Evolutionary conservation across 2,113 vertebrate species (phyloP).

Genomic region (Helogale parvula): DNA sequence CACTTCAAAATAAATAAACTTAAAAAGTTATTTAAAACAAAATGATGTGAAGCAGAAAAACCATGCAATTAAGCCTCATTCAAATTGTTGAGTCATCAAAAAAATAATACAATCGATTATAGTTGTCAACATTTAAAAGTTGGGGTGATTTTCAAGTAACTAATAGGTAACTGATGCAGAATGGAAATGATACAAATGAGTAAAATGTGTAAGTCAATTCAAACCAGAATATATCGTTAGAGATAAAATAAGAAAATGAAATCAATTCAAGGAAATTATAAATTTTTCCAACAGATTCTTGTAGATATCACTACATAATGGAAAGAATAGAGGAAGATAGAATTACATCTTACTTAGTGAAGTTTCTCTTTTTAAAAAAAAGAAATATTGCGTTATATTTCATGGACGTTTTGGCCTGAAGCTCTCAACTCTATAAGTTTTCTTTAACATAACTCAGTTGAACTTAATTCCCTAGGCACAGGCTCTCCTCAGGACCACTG

Average conservation of each 20-base stretch:
- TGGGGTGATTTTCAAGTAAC: background rate
- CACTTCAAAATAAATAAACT: no score
- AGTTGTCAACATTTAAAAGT: background rate
- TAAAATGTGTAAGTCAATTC: background rate
- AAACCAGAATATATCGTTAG: constrained; percentile 49
- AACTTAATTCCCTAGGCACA: constrained; percentile 83
- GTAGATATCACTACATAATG: constrained; percentile 49
- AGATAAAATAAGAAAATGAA: constrained; percentile 62
- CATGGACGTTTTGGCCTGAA: constrained; percentile 80
- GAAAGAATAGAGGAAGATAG: constrained; percentile 49
- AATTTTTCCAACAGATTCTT: constrained; percentile 60
- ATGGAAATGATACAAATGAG: constrained; percentile 44
- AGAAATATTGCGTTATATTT: constrained; percentile 79
- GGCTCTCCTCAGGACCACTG: constrained; percentile 81
- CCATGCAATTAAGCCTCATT: background rate
- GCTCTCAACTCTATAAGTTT: constrained; percentile 78
- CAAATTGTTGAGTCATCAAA: background rate
- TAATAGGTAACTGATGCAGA: background rate
- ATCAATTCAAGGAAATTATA: background rate
- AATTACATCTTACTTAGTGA: constrained; percentile 69
- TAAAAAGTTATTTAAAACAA: no score
- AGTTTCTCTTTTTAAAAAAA: constrained; percentile 75
- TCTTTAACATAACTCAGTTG: constrained; percentile 81
- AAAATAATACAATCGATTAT: background rate
- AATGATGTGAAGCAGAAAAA: background rate